Evolutionary conservation across 2,888 invertebrate genomes (phyloP), one percentile per base, ranked within the genome.

Genomic region (Brachypterus glaber): DNA sequence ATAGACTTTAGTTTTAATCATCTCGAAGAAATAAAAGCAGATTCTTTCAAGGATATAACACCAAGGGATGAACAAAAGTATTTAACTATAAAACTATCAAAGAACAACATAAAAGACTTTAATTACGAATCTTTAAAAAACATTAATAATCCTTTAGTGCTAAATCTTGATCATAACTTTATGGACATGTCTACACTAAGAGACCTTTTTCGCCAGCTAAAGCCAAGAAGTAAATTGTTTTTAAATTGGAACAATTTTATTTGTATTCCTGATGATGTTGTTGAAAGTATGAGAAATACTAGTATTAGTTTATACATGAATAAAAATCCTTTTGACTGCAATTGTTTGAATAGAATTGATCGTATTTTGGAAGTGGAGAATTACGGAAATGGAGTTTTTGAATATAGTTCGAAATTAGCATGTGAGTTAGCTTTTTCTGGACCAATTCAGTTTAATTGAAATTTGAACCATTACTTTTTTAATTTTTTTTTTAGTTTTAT

Each of bases 311-410:
- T 56, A 31, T 41, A 50, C 31, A 18, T 52, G 2, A 21, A 35
- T 15, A 39, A 46, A 4, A 57, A 57, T 43, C 57, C 57, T 1
- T 25, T 58, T 3, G 32, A 35, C 9, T 58, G 58, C 36, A 40
- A 45, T 9, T 58, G 58, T 39, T 5, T 54, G 9, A 40, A 49
- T 17, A 48, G 43, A 13, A 40, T 54, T 14, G 46, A 51, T 9
- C 4, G 12, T 13, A 27, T 27, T 27, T 11, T 27, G 12, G 12
- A 4, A 13, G 7, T 11, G 4, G 27, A 27, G 7, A 27, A 7
- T 7, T 21, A 7, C 7, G 21, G 21, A 7, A 21, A 21, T 7
- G 21, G 21, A 5, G 21, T n/a, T n/a, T n/a, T n/a, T n/a, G n/a
- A n/a, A n/a, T n/a, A n/a, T n/a, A n/a, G n/a, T n/a, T n/a, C n/a